Evolutionary conservation across 2,797 vertebrate species (phyloP).

Genomic region (Mus spretus): DNA sequence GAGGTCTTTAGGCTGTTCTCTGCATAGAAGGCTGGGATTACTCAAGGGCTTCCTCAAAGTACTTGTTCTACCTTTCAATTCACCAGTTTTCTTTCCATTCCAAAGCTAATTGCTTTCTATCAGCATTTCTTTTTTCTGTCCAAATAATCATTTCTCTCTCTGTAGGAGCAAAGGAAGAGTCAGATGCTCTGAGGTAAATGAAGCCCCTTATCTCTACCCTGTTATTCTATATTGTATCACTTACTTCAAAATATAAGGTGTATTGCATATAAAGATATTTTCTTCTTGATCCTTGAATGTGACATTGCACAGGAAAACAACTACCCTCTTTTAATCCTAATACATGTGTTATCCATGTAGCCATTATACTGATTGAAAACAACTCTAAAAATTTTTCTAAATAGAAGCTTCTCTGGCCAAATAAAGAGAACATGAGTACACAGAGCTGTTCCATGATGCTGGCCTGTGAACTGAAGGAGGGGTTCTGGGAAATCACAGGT

Average conservation of each 20-base stretch:
- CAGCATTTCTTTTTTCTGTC: not conserved
- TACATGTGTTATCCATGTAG: not conserved
- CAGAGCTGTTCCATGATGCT: not conserved
- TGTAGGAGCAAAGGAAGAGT: not conserved
- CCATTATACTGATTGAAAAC: not conserved
- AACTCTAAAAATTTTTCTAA: not conserved
- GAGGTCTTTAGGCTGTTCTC: not conserved
- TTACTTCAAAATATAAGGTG: conserved; percentile 48
- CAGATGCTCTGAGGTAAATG: not conserved
- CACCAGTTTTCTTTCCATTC: not conserved
- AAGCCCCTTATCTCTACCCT: not conserved
- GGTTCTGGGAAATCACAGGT: conserved; percentile 11
- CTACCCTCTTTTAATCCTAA: not conserved
- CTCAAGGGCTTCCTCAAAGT: not conserved
- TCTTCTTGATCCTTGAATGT: not conserved
- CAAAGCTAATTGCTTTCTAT: not conserved
- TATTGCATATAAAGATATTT: not conserved
- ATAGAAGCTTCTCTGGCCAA: not conserved
- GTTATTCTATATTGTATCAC: not conserved
- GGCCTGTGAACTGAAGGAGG: not conserved
- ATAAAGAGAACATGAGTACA: not conserved
- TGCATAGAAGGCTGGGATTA: not conserved
- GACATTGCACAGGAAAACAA: not conserved
- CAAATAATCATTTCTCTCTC: not conserved
- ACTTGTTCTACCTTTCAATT: not conserved